These are phyloP conservation scores for Leucoptera coffeella DNA, from an alignment of 2,888 invertebrate species.

Conservation along the genomic window DNA sequence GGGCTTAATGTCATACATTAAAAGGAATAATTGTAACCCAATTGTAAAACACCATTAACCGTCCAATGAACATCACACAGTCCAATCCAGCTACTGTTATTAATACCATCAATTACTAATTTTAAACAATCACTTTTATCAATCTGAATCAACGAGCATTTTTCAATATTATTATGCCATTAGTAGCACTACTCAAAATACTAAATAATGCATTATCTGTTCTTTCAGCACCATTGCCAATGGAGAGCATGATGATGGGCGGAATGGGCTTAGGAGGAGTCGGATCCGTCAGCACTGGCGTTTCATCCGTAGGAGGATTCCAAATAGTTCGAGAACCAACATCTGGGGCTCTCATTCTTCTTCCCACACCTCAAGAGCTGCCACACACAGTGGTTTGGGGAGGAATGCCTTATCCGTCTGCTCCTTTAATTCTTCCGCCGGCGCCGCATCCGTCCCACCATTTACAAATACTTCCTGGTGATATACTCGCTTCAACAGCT, in stretches of 20 bases:
- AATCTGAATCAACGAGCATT: too few species aligned
- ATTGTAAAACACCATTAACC: too few species aligned
- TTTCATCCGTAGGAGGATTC: slow-evolving; percentile 70
- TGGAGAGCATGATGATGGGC: slow-evolving; percentile 69
- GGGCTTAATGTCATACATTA: too few species aligned
- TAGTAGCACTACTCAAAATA: too few species aligned
- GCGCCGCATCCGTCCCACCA: slow-evolving; percentile 55
- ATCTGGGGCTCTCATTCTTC: slow-evolving; percentile 74
- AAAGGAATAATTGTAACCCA: too few species aligned
- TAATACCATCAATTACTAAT: too few species aligned
- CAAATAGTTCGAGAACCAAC: slow-evolving; percentile 82
- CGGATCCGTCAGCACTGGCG: slow-evolving; percentile 48
- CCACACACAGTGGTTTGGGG: slow-evolving; percentile 74
- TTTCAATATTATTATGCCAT: too few species aligned
- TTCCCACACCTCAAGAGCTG: slow-evolving; percentile 67
- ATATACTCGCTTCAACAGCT: slow-evolving; percentile 58
- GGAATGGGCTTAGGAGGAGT: slow-evolving; percentile 59
- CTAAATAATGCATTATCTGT: slow-evolving; percentile 4
- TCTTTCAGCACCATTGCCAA: slow-evolving; percentile 60
- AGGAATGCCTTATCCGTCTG: slow-evolving; percentile 49
- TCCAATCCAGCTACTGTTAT: too few species aligned
- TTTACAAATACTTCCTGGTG: slow-evolving; percentile 62
- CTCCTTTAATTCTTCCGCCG: slow-evolving; percentile 31
- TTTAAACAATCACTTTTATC: too few species aligned
- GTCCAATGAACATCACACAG: too few species aligned